phyloP scores from a whole-genome alignment of 2,888 invertebrate genomes.

The Netelia fuscicornis region DNA sequence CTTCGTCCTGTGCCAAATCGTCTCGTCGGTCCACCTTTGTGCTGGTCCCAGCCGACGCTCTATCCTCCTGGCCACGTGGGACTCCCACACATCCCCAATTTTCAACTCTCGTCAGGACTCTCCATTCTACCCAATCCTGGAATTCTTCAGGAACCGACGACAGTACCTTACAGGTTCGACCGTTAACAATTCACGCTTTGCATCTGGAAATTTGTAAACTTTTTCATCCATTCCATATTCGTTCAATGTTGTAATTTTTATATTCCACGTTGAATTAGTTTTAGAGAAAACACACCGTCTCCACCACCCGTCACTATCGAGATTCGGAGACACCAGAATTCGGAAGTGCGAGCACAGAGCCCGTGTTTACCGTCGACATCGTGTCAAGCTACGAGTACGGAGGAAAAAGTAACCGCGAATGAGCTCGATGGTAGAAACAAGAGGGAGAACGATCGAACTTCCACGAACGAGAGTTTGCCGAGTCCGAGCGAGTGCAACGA shows the following conservation, averaged over 20 bases:
- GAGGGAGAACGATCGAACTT: conserved; percentile 41
- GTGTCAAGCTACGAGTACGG: conserved; percentile 59
- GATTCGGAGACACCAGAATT: conserved; percentile 43
- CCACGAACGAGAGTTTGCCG: conserved; percentile 57
- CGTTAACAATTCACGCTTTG: not conserved
- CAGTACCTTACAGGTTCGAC: conserved; percentile 59
- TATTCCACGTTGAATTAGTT: not conserved
- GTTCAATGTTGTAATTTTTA: too few relatives aligned
- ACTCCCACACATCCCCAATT: conserved; percentile 79
- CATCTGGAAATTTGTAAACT: too few relatives aligned
- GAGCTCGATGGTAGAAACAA: conserved; percentile 47
- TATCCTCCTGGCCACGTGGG: conserved; percentile 76
- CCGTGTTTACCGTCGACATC: conserved; percentile 54
- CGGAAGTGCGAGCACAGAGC: conserved; percentile 44
- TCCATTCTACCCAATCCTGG: conserved; percentile 74
- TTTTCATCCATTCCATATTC: too few relatives aligned
- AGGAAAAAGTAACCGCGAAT: conserved; percentile 27
- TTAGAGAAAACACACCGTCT: conserved; percentile 60
- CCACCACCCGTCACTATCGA: conserved; percentile 64
- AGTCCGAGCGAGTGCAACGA: conserved; percentile 71
- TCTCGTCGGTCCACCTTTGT: conserved; percentile 79
- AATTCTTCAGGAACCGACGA: conserved; percentile 56
- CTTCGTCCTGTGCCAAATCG: conserved; percentile 82
- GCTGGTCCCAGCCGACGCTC: conserved; percentile 76
- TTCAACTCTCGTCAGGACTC: conserved; percentile 78